Conservation (phyloP, 1,140 invertebrate genomes). For the Drosophila simulans region DNA sequence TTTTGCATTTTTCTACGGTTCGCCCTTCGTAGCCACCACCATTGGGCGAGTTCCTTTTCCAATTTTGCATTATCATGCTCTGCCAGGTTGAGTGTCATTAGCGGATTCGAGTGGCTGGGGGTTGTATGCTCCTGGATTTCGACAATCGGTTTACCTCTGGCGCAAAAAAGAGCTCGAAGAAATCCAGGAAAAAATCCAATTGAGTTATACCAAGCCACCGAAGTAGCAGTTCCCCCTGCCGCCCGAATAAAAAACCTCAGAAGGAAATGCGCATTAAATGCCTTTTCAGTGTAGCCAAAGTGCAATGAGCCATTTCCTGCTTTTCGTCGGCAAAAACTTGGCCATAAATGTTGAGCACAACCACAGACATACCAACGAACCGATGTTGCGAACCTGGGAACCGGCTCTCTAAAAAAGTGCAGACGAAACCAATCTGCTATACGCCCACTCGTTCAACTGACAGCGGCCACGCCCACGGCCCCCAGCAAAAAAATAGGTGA, state of each 20-base stretch:
- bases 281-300: slow-evolving; percentile 79
- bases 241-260: slow-evolving; percentile 25
- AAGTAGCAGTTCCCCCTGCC: slow-evolving; percentile 32
- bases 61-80: slow-evolving; percentile 68
- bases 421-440: slow-evolving; percentile 76
- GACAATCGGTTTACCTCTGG: slow-evolving; percentile 45
- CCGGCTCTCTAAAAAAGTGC: slow-evolving; percentile 47
- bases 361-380: slow-evolving; percentile 68
- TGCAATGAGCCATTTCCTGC: slow-evolving; percentile 80
- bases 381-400: slow-evolving; percentile 8
- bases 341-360: slow-evolving; percentile 78
- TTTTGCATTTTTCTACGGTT: slow-evolving; percentile 26
- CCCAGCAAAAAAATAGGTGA: slow-evolving; percentile 46
- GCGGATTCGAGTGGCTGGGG: slow-evolving; percentile 45
- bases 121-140: slow-evolving; percentile 15
- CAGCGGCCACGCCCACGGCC: slow-evolving; percentile 16
- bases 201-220: slow-evolving; percentile 58
- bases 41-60: slow-evolving; percentile 64
- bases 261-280: slow-evolving; percentile 80
- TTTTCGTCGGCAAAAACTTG: slow-evolving; percentile 45
- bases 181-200: slow-evolving; percentile 56
- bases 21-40: slow-evolving; percentile 55
- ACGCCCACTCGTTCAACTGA: slow-evolving; percentile 70
- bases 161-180: slow-evolving; percentile 15
- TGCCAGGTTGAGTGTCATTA: slow-evolving; percentile 68